Evolutionary conservation across 1,140 invertebrate genomes (phyloP), one percentile per base, ranked within the genome.

Genomic region (Lethrus apterus): DNA sequence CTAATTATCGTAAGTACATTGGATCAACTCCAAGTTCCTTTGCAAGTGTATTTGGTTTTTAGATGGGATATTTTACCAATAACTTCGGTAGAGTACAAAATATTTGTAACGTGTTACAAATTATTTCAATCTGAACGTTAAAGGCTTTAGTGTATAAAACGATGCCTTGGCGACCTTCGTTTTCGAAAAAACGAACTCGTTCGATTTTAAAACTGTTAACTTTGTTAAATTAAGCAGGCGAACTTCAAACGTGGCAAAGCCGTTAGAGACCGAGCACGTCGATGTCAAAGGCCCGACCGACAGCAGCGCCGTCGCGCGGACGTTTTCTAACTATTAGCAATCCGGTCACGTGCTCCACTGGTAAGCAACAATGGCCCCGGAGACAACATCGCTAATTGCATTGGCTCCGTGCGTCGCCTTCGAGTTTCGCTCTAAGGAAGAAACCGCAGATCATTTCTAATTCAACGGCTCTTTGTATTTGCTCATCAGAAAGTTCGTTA

Each of bases 311-410:
- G n/a, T 9, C 35, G 31, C 29, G 34, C 13, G 17, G 18, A 40
- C n/a, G 36, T 11, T 10, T 11, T 4, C 9, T 4, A 3, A 14
- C 40, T 54, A 35, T 44, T 26, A 33, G 26, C 24, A 60, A 46
- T 58, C 58, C 35, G 48, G 58, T 58, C 57, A 59, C 57, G 57
- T 48, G 47, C 34, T 32, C 46, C 45, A 49, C 50, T 51, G 47
- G 54, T 59, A 62, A 62, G 58, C 58, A 62, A 60, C 59, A 57
- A 57, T 57, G 58, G 55, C 54, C 47, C 45, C 52, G 48, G 58
- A 62, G 60, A 62, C 60, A 60, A 57, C 58, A 57, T 44, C 52
- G 54, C 60, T 62, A 62, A 62, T 62, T 62, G 60, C 60, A 60
- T 60, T 50, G 55, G 41, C 47, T 50, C 20, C 48, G 45, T n/a